Percentiles rank a stretch among this genome's conserved stretches.
Evolutionary conservation across 1,140 invertebrate genomes (phyloP).

Genomic region (Zaprionus ghesquierei): DNA sequence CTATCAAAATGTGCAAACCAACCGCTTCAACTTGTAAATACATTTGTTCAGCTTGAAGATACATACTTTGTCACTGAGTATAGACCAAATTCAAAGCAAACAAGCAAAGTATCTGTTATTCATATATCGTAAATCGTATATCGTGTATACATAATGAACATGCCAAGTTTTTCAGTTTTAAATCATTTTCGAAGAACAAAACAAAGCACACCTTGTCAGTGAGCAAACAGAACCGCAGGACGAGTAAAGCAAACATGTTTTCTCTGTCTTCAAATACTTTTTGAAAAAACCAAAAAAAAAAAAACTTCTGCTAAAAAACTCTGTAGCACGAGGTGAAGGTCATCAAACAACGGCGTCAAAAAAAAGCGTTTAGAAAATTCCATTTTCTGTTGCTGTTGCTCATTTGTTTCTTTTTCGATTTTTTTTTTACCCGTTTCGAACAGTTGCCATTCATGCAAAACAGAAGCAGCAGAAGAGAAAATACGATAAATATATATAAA

Average conservation of each 20-base stretch:
- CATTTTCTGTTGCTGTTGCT: conserved; percentile 14
- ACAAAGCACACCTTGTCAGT: background rate
- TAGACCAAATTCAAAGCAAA: background rate
- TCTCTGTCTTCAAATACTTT: conserved; percentile 14
- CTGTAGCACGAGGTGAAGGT: conserved; percentile 49
- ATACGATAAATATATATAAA: conserved; percentile 8
- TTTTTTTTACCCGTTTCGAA: conserved; percentile 6
- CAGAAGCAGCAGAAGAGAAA: conserved; percentile 19
- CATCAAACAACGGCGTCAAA: conserved; percentile 40
- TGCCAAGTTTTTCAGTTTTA: background rate
- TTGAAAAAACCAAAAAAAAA: background rate
- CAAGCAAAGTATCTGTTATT: background rate
- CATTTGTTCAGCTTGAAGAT: too few relatives aligned
- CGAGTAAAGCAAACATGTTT: conserved; percentile 24
- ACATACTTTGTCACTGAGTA: too few relatives aligned
- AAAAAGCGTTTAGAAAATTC: conserved; percentile 35
- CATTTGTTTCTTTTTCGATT: background rate
- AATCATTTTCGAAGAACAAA: conserved; percentile 1
- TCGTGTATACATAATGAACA: background rate
- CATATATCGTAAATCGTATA: background rate
- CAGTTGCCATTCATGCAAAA: conserved; percentile 16
- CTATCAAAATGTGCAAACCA: too few relatives aligned
- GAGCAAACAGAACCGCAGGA: background rate
- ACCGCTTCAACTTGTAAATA: too few relatives aligned
- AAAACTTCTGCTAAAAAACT: background rate